Base-by-base conservation (phyloP, 2,888 invertebrate genomes). In the Mystacides longicornis region DNA sequence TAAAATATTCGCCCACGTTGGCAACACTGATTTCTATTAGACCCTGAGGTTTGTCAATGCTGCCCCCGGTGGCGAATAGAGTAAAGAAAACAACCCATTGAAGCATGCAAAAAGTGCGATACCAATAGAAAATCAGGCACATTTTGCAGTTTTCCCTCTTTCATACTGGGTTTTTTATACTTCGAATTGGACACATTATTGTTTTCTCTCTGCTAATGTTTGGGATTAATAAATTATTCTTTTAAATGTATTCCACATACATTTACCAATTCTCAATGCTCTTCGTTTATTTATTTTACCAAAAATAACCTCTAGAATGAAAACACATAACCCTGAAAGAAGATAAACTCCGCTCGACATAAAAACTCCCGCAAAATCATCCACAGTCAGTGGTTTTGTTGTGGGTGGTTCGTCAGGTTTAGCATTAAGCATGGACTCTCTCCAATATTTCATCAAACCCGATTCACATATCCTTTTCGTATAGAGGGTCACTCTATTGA, bases 391-490 rank as follows among this genome's bases (percentile, higher is more conserved):
- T 1, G 33, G 27, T 55, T 57, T 57, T 11, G 23, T 43, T 5
- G 45, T 21, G 16, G 19, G 22, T 4, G 21, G n/a, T 7, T 11
- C 23, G 18, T 57, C 50, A 16, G 33, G 31, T 21, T 33, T 23
- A n/a, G 14, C 14, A 4, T 11, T 21, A 2, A 20, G 42, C 2
- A 23, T 27, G 1, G 48, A 27, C 2, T 37, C 50, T 7, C 49
- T 45, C 77, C 77, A 77, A 66, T 77, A 74, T 16, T 62, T 67
- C 43, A 77, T 64, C 9, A 77, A 64, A 1, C 77, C 77, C 1
- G 68, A 71, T 67, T 77, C 75, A 42, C 70, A 65, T 42, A 75
- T 64, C 19, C 52, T 64, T 59, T 69, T 65, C 59, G 75, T 64
- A 46, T 70, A 67, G 55, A 67, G 67, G 60, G 71, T 71, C 20